Evolutionary conservation across 2,113 vertebrate species (phyloP).

Genomic region (Pogona vitticeps): DNA sequence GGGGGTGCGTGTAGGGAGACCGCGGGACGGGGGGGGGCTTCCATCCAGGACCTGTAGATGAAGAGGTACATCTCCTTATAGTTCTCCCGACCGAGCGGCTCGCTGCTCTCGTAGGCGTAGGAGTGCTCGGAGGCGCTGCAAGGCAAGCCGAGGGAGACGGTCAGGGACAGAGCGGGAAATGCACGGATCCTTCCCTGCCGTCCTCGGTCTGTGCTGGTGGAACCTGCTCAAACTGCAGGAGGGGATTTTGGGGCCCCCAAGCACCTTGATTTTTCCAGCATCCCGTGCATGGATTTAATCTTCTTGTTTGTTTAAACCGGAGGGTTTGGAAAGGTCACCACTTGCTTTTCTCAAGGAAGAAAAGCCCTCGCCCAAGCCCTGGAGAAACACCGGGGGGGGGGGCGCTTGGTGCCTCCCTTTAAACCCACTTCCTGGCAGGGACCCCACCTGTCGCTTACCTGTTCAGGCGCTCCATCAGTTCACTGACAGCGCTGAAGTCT

Average conservation of each 20-base stretch:
- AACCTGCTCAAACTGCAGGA: background rate
- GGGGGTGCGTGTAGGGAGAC: fast-evolving
- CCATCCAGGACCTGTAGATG: slow-evolving; percentile 82
- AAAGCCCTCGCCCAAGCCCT: too few species aligned
- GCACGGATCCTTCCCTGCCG: background rate
- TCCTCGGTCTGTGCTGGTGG: background rate
- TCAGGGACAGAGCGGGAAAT: too few species aligned
- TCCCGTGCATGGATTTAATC: background rate
- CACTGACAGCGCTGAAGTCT: slow-evolving; percentile 80
- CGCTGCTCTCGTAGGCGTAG: slow-evolving; percentile 80
- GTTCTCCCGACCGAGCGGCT: slow-evolving; percentile 83
- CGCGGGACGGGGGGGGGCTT: background rate
- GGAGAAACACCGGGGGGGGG: background rate
- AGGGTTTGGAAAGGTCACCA: fast-evolving
- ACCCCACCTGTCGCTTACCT: background rate
- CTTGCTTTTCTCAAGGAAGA: background rate
- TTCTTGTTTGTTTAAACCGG: background rate
- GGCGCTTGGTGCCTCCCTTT: too few species aligned
- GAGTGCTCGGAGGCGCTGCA: slow-evolving; percentile 68
- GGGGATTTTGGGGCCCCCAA: background rate
- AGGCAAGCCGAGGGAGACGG: background rate
- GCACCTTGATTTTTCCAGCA: too few species aligned
- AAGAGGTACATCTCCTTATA: slow-evolving; percentile 94
- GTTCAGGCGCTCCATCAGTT: slow-evolving; percentile 76
- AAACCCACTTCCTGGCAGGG: background rate